Evolutionary conservation across 2,797 vertebrate species (phyloP), one percentile per base, ranked within the genome.

Genomic region (Aeoliscus strigatus): DNA sequence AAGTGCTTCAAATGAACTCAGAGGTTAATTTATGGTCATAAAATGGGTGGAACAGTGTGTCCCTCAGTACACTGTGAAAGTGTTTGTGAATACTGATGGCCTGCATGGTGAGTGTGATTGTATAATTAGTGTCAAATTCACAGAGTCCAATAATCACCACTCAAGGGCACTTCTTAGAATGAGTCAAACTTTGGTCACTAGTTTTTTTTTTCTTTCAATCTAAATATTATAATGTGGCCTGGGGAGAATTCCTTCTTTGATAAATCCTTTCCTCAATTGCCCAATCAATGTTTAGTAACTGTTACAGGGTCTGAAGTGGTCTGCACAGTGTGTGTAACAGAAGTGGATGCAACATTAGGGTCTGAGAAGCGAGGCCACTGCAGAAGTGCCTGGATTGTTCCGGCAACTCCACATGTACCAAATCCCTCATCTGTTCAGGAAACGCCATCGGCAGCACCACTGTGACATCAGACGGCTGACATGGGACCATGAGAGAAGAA

Each of bases 51-150:
- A n/a, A n/a, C n/a, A n/a, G n/a, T n/a, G n/a, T 52, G 37, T 18
- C 35, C 18, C 47, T 57, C 27, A n/a, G n/a, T n/a, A n/a, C 17
- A 27, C 39, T 47, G 25, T 42, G 46, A 47, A 48, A 53, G 39
- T 43, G 45, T 33, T 28, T 39, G 24, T 59, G 53, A 70, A 68
- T 59, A 51, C 41, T 61, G 56, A 66, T 50, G 41, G 6, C 26
- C 24, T 60, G 29, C 40, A 27, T 26, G 27, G 27, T 43, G 28
- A 47, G 40, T 35, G 24, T 50, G 39, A 65, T 71, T 65, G 42
- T 36, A 10, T 53, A 45, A 58, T 74, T 54, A 63, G 41, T 26
- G 46, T 66, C 38, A 23, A 51, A 69, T 68, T 58, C 46, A 60
- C 58, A 64, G 35, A 56, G 61, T 60, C 54, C 60, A 29, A 53